Evolutionary conservation across 2,113 vertebrate species (phyloP).

Genomic region (Corvus hawaiiensis): DNA sequence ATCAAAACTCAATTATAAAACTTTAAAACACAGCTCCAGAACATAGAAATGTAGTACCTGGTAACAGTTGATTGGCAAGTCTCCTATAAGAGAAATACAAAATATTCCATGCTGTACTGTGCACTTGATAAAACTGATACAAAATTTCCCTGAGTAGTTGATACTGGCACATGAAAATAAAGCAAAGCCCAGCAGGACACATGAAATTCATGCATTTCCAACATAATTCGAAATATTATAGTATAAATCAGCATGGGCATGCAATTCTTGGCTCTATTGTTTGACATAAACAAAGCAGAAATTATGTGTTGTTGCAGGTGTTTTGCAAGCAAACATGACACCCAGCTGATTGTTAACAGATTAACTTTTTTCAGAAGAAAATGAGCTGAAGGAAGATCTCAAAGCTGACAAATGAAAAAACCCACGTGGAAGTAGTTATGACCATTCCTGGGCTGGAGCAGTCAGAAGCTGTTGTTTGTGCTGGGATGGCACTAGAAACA

Average conservation of each 20-base stretch:
- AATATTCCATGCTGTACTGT: neutral
- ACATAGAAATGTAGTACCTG: neutral
- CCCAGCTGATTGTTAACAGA: constrained; percentile 3
- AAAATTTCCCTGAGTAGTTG: neutral
- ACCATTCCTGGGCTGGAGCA: neutral
- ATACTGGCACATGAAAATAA: neutral
- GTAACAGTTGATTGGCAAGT: neutral
- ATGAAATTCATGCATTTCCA: neutral
- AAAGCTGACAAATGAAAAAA: constrained; percentile 4
- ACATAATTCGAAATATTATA: neutral
- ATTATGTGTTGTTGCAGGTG: constrained; percentile 48
- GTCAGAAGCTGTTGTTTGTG: neutral
- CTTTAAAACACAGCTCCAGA: neutral
- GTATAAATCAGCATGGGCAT: constrained; percentile 13
- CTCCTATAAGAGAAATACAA: neutral
- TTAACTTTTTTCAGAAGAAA: neutral
- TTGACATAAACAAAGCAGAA: neutral
- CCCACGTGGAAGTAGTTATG: constrained; percentile 26
- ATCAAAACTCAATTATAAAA: neutral
- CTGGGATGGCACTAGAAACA: neutral
- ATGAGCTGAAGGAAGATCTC: neutral
- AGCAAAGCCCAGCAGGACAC: constrained; percentile 24
- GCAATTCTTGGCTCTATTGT: constrained; percentile 21
- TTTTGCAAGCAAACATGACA: constrained; percentile 20
- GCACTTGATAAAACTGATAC: neutral